Base-by-base conservation (phyloP, 2,113 vertebrate species). In the Calidris pygmaea region DNA sequence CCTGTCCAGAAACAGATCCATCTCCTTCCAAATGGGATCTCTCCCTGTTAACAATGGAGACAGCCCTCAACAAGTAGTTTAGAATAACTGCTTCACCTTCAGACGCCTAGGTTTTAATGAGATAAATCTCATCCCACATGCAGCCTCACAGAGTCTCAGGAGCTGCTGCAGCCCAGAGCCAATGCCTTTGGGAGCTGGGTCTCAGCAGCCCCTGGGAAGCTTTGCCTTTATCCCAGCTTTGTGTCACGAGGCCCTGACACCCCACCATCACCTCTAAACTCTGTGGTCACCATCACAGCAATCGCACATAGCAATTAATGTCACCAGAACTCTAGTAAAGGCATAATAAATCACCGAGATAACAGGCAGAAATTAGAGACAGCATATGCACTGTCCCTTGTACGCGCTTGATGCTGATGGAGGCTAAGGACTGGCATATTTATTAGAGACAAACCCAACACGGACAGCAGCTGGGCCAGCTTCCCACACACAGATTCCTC, bases 71-170 rank as follows among this genome's bases (percentile, higher is more conserved):
- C 62, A 48, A 14, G 26, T 52, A 29, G 45, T 37, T 67, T 19
- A 59, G 34, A 70, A 13, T 12, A 43, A 59, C 8, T 7, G 62
- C 30, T 65, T 65, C 10, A 12, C 68, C n/a, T 65, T 37, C n/a
- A 43, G 50, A 29, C 32, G 47, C 37, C 19, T 13, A 12, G 34
- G 35, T 32, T 41, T 65, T 48, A 34, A 41, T 4, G 27, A 80
- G 56, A 35, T 2, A 47, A 43, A 56, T 20, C 56, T 55, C 43
- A 41, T 56, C 35, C 43, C 15, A 3, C 0, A 0, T 21, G 32
- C 71, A 74, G 32, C 47, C 67, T 27, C 9, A 1, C 10, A 5
- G 8, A 6, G 8, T 17, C 76, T 35, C 39, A 27, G 72, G 24
- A 29, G 32, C 52, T 72, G n/a, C 77, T 37, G 52, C 58, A 26